Evolutionary conservation across 2,888 invertebrate genomes (phyloP).

Genomic region (Agriopis marginaria): DNA sequence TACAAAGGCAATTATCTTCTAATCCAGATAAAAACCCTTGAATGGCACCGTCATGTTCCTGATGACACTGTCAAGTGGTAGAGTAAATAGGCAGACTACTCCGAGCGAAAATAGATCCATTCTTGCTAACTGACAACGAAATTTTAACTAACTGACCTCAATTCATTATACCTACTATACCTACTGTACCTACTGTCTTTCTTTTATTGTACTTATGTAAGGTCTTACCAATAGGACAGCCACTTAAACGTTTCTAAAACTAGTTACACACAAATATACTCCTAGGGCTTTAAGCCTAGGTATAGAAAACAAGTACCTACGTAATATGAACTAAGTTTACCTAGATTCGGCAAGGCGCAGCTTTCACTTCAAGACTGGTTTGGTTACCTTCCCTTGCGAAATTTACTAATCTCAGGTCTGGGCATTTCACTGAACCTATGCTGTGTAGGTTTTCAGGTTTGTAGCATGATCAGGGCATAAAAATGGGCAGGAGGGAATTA

Average conservation of each 20-base stretch:
- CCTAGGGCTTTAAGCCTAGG: not conserved
- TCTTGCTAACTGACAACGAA: too few species aligned
- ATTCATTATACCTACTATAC: too few species aligned
- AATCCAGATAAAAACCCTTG: too few species aligned
- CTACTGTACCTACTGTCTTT: too few species aligned
- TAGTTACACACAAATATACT: not conserved
- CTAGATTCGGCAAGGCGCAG: constrained; percentile 20
- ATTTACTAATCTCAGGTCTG: constrained; percentile 1
- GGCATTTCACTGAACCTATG: not conserved
- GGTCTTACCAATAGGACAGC: too few species aligned
- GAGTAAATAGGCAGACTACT: not conserved
- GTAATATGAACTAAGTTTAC: constrained; percentile 7
- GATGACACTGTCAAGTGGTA: too few species aligned
- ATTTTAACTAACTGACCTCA: too few species aligned
- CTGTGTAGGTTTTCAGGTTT: not conserved
- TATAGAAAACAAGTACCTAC: not conserved
- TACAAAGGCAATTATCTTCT: too few species aligned
- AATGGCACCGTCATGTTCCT: too few species aligned
- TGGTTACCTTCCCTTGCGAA: constrained; percentile 26
- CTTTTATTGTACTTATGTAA: too few species aligned
- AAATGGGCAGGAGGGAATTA: too few species aligned
- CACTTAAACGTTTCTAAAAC: too few species aligned
- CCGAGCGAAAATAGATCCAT: not conserved
- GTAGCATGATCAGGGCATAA: not conserved
- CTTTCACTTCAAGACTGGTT: constrained; percentile 40